Conservation (phyloP, 2,888 invertebrate genomes). For the Lysandra bellargus region DNA sequence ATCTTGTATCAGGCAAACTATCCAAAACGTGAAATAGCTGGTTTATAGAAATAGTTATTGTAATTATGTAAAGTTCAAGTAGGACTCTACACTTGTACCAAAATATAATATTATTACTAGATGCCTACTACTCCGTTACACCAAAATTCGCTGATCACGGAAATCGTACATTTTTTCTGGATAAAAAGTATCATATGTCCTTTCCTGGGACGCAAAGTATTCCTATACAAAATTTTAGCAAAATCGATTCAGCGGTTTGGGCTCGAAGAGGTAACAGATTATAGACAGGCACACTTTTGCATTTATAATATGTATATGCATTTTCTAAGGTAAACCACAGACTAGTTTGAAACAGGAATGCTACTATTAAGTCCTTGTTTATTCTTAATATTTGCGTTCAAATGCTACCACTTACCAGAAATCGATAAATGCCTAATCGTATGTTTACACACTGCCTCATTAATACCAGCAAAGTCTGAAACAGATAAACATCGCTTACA, state of each 20-base stretch:
- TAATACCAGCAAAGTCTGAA: constrained; percentile 41
- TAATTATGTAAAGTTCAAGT: not conserved
- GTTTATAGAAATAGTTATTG: not conserved
- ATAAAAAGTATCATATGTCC: no score
- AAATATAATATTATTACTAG: no score
- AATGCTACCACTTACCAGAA: constrained; percentile 45
- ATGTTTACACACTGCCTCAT: constrained; percentile 57
- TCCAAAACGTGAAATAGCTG: not conserved
- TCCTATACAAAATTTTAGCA: no score
- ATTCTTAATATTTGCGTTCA: constrained; percentile 31
- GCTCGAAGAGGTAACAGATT: no score
- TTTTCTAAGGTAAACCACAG: not conserved
- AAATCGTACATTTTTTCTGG: no score
- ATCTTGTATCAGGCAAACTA: no score
- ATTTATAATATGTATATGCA: not conserved
- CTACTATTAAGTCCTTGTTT: not conserved
- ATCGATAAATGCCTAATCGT: constrained; percentile 57
- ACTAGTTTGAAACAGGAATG: constrained; percentile 18
- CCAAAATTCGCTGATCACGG: no score
- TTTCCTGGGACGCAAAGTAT: no score
- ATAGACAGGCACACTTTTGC: no score
- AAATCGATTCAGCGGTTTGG: no score
- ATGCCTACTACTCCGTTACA: no score
- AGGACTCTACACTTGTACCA: not conserved
- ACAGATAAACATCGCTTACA: constrained; percentile 47